Evolutionary conservation across 2,888 invertebrate genomes (phyloP).

Genomic region (Sarcophaga subvicina): DNA sequence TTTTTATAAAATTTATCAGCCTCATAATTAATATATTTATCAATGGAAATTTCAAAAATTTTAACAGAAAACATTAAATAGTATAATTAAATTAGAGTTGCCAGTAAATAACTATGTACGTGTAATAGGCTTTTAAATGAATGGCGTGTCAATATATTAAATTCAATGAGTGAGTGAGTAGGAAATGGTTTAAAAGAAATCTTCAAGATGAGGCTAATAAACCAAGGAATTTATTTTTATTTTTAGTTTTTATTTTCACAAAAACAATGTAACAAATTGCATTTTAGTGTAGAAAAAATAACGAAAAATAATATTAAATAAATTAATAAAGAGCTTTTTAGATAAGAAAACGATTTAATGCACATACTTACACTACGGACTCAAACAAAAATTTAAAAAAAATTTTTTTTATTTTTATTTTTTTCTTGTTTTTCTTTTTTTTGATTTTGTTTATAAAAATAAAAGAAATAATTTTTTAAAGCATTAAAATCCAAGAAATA

Average conservation of each 20-base stretch:
- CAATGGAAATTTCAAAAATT: neutral
- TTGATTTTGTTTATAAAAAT: neutral
- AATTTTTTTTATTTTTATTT: neutral
- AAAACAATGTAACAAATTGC: neutral
- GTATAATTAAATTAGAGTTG: constrained; percentile 1
- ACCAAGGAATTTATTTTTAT: neutral
- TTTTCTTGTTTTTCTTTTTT: neutral
- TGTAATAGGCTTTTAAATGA: neutral
- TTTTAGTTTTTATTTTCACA: neutral
- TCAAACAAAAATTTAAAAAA: no score
- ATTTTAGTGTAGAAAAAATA: no score
- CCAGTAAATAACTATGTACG: constrained; percentile 28
- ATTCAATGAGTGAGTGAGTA: neutral
- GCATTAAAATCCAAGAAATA: constrained; percentile 2
- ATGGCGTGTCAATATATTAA: constrained; percentile 24
- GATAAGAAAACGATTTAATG: constrained; percentile 11
- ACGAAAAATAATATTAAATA: no score
- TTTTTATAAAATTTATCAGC: neutral
- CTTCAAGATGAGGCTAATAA: neutral
- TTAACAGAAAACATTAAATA: neutral
- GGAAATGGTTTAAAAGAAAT: no score
- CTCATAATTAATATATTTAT: constrained; percentile 1
- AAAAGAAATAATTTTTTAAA: neutral
- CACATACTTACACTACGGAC: neutral
- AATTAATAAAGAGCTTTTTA: neutral